These are phyloP conservation scores for Nemotelus pantherinus DNA, from an alignment of 2,888 invertebrate species.

Conservation along the genomic window DNA sequence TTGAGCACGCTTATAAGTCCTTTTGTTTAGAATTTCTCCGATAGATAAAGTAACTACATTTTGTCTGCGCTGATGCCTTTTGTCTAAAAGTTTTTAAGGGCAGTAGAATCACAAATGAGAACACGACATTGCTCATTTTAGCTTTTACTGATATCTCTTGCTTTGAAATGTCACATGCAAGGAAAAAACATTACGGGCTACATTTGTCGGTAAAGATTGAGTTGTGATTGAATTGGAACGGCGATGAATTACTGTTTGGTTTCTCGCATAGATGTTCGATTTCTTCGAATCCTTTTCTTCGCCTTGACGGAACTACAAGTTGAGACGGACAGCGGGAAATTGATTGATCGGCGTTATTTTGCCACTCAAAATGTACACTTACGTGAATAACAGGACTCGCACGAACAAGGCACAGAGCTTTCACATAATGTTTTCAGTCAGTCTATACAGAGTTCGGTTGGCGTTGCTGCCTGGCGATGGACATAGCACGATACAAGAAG, in stretches of 20 bases:
- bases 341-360: slow-evolving; percentile 31
- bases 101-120: slow-evolving; percentile 10
- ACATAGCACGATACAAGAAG: too few species aligned
- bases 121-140: slow-evolving; percentile 15
- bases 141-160: background rate
- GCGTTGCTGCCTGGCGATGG: background rate
- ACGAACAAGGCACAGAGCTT: slow-evolving; percentile 36
- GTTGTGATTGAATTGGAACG: too few species aligned
- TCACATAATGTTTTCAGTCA: slow-evolving; percentile 21
- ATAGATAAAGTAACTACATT: slow-evolving; percentile 13
- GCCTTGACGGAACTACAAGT: background rate
- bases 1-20: slow-evolving; percentile 29
- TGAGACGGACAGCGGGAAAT: slow-evolving; percentile 29
- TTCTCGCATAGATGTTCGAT: background rate
- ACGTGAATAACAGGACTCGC: slow-evolving; percentile 7
- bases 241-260: background rate
- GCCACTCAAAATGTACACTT: background rate
- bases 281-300: background rate
- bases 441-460: background rate
- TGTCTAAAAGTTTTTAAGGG: background rate
- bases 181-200: too few species aligned
- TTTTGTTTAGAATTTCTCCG: background rate
- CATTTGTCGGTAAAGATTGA: too few species aligned
- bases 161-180: too few species aligned
- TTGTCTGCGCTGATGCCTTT: slow-evolving; percentile 2